Percentiles rank a stretch among this genome's conserved stretches.
Conservation (phyloP, 2,113 vertebrate species). For the Catharus minimus region DNA sequence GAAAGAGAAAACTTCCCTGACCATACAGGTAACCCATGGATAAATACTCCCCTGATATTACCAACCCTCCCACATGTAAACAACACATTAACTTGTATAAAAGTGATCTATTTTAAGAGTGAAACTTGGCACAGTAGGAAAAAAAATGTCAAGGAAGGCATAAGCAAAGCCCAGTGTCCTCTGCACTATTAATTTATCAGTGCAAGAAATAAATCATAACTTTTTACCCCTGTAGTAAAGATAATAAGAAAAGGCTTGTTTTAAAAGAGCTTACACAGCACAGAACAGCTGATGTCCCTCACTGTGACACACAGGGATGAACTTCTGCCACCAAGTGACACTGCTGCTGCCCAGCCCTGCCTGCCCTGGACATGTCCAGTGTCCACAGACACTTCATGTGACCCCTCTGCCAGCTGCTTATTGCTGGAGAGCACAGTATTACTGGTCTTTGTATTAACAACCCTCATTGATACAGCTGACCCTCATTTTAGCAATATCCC, state of each 20-base stretch:
- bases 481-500: conserved; percentile 21
- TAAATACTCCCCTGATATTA: not conserved
- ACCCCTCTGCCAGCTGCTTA: not conserved
- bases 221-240: not conserved
- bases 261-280: not conserved
- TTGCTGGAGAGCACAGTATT: not conserved
- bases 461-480: conserved; percentile 25
- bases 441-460: conserved; percentile 14
- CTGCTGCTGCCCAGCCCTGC: not conserved
- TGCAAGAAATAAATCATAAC: not conserved
- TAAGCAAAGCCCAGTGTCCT: not conserved
- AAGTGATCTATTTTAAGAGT: not conserved
- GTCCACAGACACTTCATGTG: not conserved
- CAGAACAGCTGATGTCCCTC: not conserved
- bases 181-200: not conserved
- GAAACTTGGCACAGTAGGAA: not conserved
- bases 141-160: not conserved
- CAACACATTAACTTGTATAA: not conserved
- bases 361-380: not conserved
- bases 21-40: not conserved
- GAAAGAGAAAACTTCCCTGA: not conserved
- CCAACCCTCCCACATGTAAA: not conserved
- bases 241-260: not conserved
- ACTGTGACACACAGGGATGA: not conserved
- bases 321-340: fast-evolving